Conservation (phyloP, 2,113 vertebrate species). For the Muntiacus muntjak region DNA sequence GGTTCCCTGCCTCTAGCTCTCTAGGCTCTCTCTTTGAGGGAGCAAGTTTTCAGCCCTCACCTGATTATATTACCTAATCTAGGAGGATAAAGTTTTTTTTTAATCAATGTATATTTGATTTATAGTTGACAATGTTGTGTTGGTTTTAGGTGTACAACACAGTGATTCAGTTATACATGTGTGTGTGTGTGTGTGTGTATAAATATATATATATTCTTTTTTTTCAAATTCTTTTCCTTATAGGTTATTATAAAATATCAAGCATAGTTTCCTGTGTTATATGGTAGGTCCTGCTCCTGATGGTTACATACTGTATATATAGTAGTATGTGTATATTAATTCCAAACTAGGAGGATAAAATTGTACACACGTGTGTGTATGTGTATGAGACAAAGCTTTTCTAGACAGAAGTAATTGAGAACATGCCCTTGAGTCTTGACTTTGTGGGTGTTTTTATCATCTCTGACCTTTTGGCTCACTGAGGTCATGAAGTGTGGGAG, state of each 20-base stretch:
- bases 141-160: neutral
- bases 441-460: neutral
- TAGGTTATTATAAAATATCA: neutral
- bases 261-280: neutral
- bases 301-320: neutral
- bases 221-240: neutral
- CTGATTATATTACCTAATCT: neutral
- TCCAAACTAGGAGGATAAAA: neutral
- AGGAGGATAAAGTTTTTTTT: neutral
- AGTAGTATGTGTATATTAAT: neutral
- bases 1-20: neutral
- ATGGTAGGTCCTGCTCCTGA: neutral
- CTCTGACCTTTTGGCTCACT: neutral
- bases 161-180: neutral
- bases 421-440: neutral
- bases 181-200: neutral
- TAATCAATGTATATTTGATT: neutral
- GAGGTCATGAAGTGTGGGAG: neutral
- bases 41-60: neutral
- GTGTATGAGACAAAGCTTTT: neutral
- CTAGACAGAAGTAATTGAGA: neutral
- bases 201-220: neutral
- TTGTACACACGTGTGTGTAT: neutral
- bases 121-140: neutral
- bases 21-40: neutral